Evolutionary conservation across 2,888 invertebrate genomes (phyloP).

Genomic region (Lasioglossum vierecki): DNA sequence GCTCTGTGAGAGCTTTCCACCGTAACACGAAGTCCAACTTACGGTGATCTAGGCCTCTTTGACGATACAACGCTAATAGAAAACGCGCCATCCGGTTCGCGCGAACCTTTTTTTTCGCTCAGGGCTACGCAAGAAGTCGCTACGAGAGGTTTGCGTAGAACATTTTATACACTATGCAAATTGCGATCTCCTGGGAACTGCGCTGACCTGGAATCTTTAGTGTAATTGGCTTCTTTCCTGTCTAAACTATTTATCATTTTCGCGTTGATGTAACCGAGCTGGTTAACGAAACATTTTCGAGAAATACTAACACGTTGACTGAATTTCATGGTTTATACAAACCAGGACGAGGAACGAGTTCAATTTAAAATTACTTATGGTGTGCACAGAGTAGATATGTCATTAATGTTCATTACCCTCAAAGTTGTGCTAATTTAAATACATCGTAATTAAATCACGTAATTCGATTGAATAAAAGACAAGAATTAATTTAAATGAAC

Average conservation of each 20-base stretch:
- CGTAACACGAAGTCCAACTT: constrained; percentile 32
- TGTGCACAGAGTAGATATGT: too few relatives aligned
- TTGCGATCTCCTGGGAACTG: background rate
- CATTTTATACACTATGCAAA: constrained; percentile 33
- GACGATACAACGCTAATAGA: constrained; percentile 55
- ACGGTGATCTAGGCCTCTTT: constrained; percentile 57
- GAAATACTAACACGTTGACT: background rate
- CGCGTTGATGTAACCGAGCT: too few relatives aligned
- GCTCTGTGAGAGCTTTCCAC: constrained; percentile 52
- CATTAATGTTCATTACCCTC: too few relatives aligned
- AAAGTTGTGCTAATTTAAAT: too few relatives aligned
- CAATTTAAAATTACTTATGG: too few relatives aligned
- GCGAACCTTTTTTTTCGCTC: constrained; percentile 21
- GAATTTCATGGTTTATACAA: too few relatives aligned
- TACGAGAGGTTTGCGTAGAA: constrained; percentile 16
- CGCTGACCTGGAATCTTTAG: constrained; percentile 6
- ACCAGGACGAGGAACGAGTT: too few relatives aligned
- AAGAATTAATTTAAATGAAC: too few relatives aligned
- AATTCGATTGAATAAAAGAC: too few relatives aligned
- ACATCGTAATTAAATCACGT: too few relatives aligned
- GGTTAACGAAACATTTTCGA: background rate
- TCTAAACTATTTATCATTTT: background rate
- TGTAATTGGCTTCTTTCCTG: background rate
- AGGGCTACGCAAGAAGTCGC: constrained; percentile 19
- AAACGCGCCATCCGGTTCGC: constrained; percentile 40